These are phyloP conservation scores for Melanotaenia boesemani DNA, from an alignment of 2,797 vertebrate species.

Conservation along the genomic window DNA sequence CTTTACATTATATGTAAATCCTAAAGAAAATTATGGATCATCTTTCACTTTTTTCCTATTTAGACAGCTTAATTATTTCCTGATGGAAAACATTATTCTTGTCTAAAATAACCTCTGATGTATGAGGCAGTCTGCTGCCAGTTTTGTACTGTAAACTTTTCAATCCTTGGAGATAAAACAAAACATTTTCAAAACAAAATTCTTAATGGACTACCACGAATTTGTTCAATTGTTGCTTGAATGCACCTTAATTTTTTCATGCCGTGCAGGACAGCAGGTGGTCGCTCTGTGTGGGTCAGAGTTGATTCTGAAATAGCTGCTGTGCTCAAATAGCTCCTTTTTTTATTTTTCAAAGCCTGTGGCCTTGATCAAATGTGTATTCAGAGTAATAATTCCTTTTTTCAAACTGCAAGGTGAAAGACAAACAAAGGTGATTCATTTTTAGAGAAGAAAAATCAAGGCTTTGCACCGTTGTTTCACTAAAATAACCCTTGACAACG, in stretches of 20 bases:
- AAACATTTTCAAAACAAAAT: slow-evolving; percentile 32
- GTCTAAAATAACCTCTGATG: not conserved
- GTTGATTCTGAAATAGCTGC: slow-evolving; percentile 47
- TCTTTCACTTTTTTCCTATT: not conserved
- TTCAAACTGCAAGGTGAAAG: slow-evolving; percentile 1
- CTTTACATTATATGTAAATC: not conserved
- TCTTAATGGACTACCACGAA: slow-evolving; percentile 36
- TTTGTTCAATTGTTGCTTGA: slow-evolving; percentile 63
- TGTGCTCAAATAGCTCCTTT: slow-evolving; percentile 30
- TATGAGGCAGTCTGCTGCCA: not conserved
- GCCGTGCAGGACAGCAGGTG: slow-evolving; percentile 34
- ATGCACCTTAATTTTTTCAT: slow-evolving; percentile 59
- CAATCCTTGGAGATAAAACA: slow-evolving; percentile 49
- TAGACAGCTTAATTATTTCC: not conserved
- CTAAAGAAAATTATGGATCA: too few relatives aligned
- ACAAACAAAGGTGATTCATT: slow-evolving; percentile 59
- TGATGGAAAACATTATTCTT: not conserved
- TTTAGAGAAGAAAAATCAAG: slow-evolving; percentile 41
- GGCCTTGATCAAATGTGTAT: slow-evolving; percentile 55
- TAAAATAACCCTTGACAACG: not conserved
- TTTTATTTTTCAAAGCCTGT: slow-evolving; percentile 16
- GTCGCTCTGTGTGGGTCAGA: slow-evolving; percentile 32
- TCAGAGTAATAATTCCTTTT: slow-evolving; percentile 56
- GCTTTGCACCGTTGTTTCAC: slow-evolving; percentile 31
- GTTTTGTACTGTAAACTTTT: slow-evolving; percentile 11